Evolutionary conservation across 2,113 vertebrate species (phyloP).

Genomic region (Thomomys bottae): DNA sequence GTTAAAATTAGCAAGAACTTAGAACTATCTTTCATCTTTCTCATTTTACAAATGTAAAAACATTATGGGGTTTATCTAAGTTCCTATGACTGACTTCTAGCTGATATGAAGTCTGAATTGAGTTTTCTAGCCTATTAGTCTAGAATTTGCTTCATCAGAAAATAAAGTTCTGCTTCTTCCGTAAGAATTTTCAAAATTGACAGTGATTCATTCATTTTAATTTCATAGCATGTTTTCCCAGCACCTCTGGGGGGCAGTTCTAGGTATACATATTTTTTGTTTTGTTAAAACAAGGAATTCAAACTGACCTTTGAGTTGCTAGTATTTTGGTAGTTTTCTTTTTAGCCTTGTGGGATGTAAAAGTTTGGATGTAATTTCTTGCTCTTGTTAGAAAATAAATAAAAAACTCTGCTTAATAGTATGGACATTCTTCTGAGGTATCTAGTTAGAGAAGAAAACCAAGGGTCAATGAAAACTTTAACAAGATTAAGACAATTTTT

Average conservation of each 20-base stretch:
- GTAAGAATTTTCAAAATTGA: constrained; percentile 38
- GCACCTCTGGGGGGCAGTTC: neutral
- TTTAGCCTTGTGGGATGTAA: neutral
- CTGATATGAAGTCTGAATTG: neutral
- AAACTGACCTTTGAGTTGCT: neutral
- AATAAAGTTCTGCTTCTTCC: neutral
- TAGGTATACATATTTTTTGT: constrained; percentile 20
- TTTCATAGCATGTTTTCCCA: constrained; percentile 10
- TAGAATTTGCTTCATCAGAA: constrained; percentile 7
- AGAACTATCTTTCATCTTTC: constrained; percentile 40
- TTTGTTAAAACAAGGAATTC: constrained; percentile 32
- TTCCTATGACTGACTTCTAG: neutral
- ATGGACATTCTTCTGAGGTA: neutral
- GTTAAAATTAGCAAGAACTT: constrained; percentile 44
- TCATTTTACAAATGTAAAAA: constrained; percentile 60
- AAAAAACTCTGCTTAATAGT: constrained; percentile 2
- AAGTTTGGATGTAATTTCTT: neutral
- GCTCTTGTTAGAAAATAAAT: neutral
- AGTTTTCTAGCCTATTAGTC: constrained; percentile 12
- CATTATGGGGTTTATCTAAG: neutral
- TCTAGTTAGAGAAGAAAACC: neutral
- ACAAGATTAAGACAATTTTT: constrained; percentile 12
- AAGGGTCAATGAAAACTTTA: constrained; percentile 13
- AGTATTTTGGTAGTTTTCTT: constrained; percentile 31
- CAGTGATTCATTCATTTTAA: constrained; percentile 15